These are phyloP conservation scores for Vollenhovia emeryi DNA, from an alignment of 1,140 invertebrate species.

Conservation along the genomic window DNA sequence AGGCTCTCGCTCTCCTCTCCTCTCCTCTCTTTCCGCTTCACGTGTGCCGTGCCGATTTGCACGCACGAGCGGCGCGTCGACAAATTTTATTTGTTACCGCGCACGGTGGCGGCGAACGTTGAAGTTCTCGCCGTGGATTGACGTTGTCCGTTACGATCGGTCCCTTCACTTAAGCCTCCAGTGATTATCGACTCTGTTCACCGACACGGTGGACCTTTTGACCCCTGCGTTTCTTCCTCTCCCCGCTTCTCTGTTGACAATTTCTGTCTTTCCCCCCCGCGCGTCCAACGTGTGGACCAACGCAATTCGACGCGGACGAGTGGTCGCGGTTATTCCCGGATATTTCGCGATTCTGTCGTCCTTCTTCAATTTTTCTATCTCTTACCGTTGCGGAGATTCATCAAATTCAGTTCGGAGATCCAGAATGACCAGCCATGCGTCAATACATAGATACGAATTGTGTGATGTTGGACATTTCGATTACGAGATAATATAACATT, in stretches of 20 bases:
- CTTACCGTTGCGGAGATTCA: not conserved
- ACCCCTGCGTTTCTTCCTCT: not conserved
- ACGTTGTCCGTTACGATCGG: conserved; percentile 35
- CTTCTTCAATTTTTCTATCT: not conserved
- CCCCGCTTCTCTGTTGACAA: not conserved
- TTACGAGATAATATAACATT: not conserved
- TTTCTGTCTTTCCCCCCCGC: not conserved
- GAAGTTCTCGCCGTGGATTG: conserved; percentile 41
- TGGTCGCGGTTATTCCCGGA: not conserved
- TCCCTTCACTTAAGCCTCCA: conserved; percentile 30
- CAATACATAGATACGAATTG: not conserved
- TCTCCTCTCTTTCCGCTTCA: conserved; percentile 24
- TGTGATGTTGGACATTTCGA: not conserved
- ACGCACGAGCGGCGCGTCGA: conserved; percentile 45
- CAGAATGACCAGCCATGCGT: not conserved
- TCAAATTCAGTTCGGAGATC: not conserved
- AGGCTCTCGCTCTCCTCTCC: not conserved
- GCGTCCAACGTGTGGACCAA: not conserved
- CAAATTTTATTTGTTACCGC: conserved; percentile 66
- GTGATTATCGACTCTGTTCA: conserved; percentile 56
- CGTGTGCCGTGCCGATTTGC: conserved; percentile 55
- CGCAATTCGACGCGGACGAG: not conserved
- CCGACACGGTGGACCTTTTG: conserved; percentile 53
- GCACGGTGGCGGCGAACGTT: not conserved
- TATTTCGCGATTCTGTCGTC: not conserved